phyloP scores from a whole-genome alignment of 2,888 invertebrate species.

The Epistrophella euchroma region DNA sequence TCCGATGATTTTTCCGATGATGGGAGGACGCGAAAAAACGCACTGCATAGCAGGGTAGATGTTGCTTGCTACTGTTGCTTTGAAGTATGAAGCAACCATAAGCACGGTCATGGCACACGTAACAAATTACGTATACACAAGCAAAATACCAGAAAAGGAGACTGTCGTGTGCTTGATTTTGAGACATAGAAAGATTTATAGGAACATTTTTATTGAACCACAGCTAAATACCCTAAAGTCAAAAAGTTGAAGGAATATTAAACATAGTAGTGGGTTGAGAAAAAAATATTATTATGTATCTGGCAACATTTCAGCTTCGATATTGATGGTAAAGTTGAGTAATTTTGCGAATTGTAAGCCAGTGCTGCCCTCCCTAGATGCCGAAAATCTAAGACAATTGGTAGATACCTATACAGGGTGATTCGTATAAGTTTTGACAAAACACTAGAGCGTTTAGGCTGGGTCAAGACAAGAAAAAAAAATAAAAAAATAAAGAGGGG shows the following conservation, averaged over 20 bases:
- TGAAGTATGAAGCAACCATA: constrained; percentile 17
- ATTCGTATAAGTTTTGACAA: too few relatives aligned
- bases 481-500: too few relatives aligned
- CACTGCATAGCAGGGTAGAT: constrained; percentile 29
- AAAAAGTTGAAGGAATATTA: not conserved
- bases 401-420: too few relatives aligned
- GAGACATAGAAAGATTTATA: not conserved
- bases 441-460: too few relatives aligned
- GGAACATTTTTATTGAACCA: not conserved
- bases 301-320: not conserved
- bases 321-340: not conserved
- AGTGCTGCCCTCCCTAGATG: not conserved
- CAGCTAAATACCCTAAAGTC: not conserved
- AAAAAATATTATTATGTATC: not conserved
- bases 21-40: constrained; percentile 58
- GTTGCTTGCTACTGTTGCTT: constrained; percentile 48
- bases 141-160: not conserved
- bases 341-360: not conserved
- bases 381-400: not conserved
- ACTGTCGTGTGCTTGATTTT: not conserved
- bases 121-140: constrained; percentile 11
- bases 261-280: not conserved
- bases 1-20: constrained; percentile 41
- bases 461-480: too few relatives aligned
- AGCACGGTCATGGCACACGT: constrained; percentile 26